Evolutionary conservation across 1,140 invertebrate species (phyloP).

Genomic region (Achroia grisella): DNA sequence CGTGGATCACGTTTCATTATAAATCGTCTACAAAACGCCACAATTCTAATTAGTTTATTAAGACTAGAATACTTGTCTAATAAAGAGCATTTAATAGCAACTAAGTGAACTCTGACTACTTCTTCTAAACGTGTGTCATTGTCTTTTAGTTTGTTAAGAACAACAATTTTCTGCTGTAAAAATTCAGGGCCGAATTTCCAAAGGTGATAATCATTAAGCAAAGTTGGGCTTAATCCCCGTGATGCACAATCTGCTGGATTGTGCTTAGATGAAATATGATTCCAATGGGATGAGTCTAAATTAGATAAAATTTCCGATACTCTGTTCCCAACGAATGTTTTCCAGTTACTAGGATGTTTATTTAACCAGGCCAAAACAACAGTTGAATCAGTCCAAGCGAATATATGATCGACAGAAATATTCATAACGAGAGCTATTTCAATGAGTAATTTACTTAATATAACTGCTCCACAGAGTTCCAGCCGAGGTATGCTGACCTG

Average conservation of each 20-base stretch:
- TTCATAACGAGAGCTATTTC: conserved; percentile 1
- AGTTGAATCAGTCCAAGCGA: conserved; percentile 7
- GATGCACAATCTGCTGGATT: background rate
- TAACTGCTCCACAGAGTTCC: conserved; percentile 14
- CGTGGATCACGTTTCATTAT: background rate
- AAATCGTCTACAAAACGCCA: background rate
- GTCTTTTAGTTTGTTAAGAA: background rate
- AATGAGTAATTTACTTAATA: conserved; percentile 1
- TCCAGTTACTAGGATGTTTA: conserved; percentile 8
- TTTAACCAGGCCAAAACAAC: conserved; percentile 14
- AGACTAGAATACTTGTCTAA: background rate
- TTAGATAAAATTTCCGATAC: conserved; percentile 6
- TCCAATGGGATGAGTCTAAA: conserved; percentile 5
- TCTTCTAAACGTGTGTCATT: background rate
- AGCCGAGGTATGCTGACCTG: conserved; percentile 12
- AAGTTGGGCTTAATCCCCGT: background rate
- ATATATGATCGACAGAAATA: background rate
- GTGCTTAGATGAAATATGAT: conserved; percentile 7
- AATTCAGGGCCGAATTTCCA: background rate
- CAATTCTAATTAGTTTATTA: background rate
- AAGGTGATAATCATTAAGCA: background rate
- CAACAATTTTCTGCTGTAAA: background rate
- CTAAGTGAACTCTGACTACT: background rate
- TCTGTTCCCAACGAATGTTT: conserved; percentile 11
- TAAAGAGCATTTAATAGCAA: background rate